Percentiles rank a stretch among this genome's conserved stretches.
Evolutionary conservation across 2,888 invertebrate genomes (phyloP).

Genomic region (Colletes collaris): DNA sequence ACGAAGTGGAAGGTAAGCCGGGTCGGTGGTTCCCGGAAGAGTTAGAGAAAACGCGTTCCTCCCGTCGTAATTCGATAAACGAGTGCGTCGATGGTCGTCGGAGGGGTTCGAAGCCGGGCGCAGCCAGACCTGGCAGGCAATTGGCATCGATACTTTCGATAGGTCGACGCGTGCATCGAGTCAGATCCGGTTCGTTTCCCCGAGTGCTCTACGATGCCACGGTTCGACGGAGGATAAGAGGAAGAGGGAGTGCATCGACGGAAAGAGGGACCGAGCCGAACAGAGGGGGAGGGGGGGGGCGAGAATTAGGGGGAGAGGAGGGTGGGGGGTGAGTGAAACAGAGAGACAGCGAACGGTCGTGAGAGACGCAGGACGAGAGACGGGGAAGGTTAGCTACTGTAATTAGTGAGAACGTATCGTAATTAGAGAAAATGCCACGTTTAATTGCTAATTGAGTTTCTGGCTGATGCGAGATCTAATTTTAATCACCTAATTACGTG

Average conservation of each 20-base stretch:
- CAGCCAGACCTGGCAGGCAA: slow-evolving; percentile 71
- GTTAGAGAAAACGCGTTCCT: slow-evolving; percentile 66
- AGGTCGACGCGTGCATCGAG: slow-evolving; percentile 69
- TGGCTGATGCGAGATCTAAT: slow-evolving; percentile 85
- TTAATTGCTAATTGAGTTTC: slow-evolving; percentile 86
- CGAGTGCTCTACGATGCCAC: slow-evolving; percentile 71
- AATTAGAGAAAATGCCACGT: slow-evolving; percentile 86
- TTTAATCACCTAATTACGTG: slow-evolving; percentile 86
- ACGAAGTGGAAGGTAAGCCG: slow-evolving; percentile 37
- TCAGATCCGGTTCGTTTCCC: slow-evolving; percentile 77
- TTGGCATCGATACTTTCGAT: slow-evolving; percentile 78
- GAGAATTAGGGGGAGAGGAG: slow-evolving; percentile 30
- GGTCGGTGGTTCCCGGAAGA: slow-evolving; percentile 40
- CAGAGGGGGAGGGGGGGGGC: not conserved
- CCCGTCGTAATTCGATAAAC: slow-evolving; percentile 74
- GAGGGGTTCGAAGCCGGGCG: slow-evolving; percentile 46
- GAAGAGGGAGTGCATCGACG: slow-evolving; percentile 41
- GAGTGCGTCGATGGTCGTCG: slow-evolving; percentile 65
- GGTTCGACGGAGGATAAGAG: slow-evolving; percentile 61
- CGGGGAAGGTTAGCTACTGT: slow-evolving; percentile 79
- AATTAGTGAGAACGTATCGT: slow-evolving; percentile 85
- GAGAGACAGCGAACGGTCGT: slow-evolving; percentile 21
- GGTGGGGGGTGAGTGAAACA: slow-evolving; percentile 18
- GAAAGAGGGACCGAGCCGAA: slow-evolving; percentile 28
- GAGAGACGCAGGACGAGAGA: slow-evolving; percentile 48